Evolutionary conservation across 2,888 invertebrate genomes (phyloP), one percentile per base, ranked within the genome.

Genomic region (Drosophila leonis): DNA sequence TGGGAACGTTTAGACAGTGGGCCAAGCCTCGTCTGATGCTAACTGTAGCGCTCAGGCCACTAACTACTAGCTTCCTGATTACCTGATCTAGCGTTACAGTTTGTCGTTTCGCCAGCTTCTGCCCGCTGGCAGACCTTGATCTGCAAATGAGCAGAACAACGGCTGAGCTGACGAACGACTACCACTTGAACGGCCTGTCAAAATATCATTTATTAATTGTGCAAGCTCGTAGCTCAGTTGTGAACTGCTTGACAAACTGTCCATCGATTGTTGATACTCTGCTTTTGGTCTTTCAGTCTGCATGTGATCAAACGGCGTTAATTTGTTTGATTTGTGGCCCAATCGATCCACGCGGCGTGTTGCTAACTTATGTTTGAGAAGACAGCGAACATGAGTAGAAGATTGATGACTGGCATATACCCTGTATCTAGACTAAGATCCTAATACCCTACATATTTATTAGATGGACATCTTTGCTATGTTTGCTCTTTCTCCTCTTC

Each of bases 311-410:
- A 83, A 80, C 70, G 75, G 69, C 64, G 76, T 74, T 83, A 80
- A 80, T 88, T 88, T 88, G 86, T 75, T 86, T 86, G 81, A 65
- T 80, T 79, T 79, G 85, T 74, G 72, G 82, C 59, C 61, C 31
- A 77, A 69, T n/a, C 3, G 31, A 27, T 49, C 46, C n/a, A 48
- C 4, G 24, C 24, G 15, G 13, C 44, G 6, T 61, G 57, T 57
- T 63, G 65, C 65, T 72, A 68, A 67, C 64, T 37, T 60, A 65
- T 56, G 33, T 63, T 48, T 52, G 60, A 39, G 48, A 24, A 64
- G 13, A 46, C 10, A 15, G 15, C 15, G 5, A 56, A 15, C 9
- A 37, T 31, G n/a, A 1, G 8, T 8, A n/a, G 12, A 10, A 4
- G 5, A 8, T 29, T 6, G 15, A 27, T 33, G 35, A 29, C 20